Base-by-base conservation (phyloP, 2,113 vertebrate species). In the Perca schrenkii region DNA sequence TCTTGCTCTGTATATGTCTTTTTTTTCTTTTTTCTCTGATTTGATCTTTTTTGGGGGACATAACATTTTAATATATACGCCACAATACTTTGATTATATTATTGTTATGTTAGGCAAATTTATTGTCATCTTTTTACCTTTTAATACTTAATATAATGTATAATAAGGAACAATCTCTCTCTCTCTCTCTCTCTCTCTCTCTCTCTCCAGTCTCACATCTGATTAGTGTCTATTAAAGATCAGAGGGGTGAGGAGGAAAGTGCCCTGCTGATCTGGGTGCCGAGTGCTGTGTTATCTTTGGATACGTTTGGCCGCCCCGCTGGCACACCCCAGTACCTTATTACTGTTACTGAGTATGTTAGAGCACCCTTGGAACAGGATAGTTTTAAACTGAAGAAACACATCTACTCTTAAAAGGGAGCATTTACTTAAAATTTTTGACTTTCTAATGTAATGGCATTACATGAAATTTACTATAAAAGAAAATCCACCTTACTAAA, bases 241-340 rank as follows among this genome's bases (percentile, higher is more conserved):
- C 95, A 96, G 93, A 97, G 94, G 90, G 84, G 87, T 88, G 19
- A 68, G 81, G 93, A 95, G 96, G 97, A 98, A 98, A 97, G 96
- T 95, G 94, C 93, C 96, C 96, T 90, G 95, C 96, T 96, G 97
- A 93, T 96, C 86, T 88, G 86, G 93, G 95, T 94, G 95, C 95
- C 95, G 92, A 93, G 93, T 92, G 91, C 93, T 94, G 91, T 97
- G 97, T 97, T 98, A 95, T 97, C 95, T 96, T 97, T 98, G 97
- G 96, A 96, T 94, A 92, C 94, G 93, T 93, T 95, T 93, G 94
- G 92, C 94, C 86, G 92, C 95, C 96, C 96, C 93, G 93, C 92
- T 92, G 95, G 95, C 90, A 91, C 94, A 93, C 93, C 93, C 88
- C 96, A 94, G 93, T 92, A 92, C 91, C 90, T 94, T 95, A 93